Conservation (phyloP, 64 coral and sea anemone genomes). For the Acropora tenuis region DNA sequence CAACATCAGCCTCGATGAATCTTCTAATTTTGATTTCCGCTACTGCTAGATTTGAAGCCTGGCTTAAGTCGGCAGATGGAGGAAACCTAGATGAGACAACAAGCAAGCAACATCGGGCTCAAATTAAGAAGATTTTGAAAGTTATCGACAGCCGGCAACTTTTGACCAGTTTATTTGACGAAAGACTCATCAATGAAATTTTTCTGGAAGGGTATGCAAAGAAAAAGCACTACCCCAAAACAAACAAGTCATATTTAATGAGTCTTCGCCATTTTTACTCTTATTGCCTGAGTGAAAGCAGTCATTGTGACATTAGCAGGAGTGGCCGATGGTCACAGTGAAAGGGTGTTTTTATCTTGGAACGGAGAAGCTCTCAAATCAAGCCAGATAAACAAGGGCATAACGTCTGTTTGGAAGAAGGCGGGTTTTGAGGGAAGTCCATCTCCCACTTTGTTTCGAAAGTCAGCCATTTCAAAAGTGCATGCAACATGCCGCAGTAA, state of each 20-base stretch:
- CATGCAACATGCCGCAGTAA: neutral
- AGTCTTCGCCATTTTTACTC: too few species aligned
- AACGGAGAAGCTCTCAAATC: constrained; percentile 43
- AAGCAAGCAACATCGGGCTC: neutral
- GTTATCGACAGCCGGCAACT: too few species aligned
- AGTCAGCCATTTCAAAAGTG: constrained; percentile 53
- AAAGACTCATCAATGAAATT: too few species aligned
- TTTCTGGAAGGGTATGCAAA: too few species aligned
- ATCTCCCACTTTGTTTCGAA: constrained; percentile 43
- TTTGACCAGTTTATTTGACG: too few species aligned
- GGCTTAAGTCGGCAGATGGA: constrained; percentile 3
- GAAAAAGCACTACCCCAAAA: too few species aligned
- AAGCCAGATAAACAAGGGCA: constrained; percentile 42
- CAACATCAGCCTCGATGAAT: neutral
- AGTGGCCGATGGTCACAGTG: neutral
- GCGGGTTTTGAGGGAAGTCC: constrained; percentile 10
- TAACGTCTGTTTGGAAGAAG: constrained; percentile 54
- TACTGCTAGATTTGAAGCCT: neutral
- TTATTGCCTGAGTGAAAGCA: too few species aligned
- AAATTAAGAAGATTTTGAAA: too few species aligned
- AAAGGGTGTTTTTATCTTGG: constrained; percentile 23
- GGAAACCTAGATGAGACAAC: neutral
- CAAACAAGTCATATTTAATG: too few species aligned
- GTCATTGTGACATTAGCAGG: neutral
- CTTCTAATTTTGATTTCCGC: neutral